Conservation (phyloP, 2,888 invertebrate species). For the Boloria euphrosyne region DNA sequence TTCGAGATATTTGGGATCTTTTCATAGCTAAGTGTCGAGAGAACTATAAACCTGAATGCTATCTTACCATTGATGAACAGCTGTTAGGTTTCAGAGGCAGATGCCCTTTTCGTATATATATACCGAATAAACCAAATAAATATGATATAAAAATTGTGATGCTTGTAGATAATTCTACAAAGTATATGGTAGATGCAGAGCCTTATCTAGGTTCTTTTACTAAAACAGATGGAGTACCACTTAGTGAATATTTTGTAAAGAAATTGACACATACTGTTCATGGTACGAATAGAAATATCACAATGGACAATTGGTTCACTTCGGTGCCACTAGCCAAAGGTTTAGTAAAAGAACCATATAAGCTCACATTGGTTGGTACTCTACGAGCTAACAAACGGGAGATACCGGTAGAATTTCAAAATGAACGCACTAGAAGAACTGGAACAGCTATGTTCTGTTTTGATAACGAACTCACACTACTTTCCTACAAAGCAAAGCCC, state of each 20-base stretch:
- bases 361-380: constrained; percentile 49
- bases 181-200: constrained; percentile 13
- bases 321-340: constrained; percentile 46
- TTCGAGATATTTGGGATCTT: constrained; percentile 46
- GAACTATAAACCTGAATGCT: constrained; percentile 37
- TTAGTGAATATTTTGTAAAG: constrained; percentile 31
- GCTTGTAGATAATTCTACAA: constrained; percentile 12
- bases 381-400: constrained; percentile 29
- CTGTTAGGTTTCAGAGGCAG: constrained; percentile 7
- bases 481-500: no score
- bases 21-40: constrained; percentile 40
- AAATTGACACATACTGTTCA: constrained; percentile 30
- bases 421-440: no score
- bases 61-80: constrained; percentile 28
- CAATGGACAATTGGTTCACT: constrained; percentile 52
- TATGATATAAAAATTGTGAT: constrained; percentile 17
- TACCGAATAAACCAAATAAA: constrained; percentile 20
- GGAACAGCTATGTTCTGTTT: no score
- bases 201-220: neutral
- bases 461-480: no score
- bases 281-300: constrained; percentile 35
- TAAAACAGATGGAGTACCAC: constrained; percentile 19
- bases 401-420: no score
- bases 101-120: constrained; percentile 16
- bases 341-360: constrained; percentile 47